Conservation (phyloP, 2,797 vertebrate species). For the Neoniphon sammara region DNA sequence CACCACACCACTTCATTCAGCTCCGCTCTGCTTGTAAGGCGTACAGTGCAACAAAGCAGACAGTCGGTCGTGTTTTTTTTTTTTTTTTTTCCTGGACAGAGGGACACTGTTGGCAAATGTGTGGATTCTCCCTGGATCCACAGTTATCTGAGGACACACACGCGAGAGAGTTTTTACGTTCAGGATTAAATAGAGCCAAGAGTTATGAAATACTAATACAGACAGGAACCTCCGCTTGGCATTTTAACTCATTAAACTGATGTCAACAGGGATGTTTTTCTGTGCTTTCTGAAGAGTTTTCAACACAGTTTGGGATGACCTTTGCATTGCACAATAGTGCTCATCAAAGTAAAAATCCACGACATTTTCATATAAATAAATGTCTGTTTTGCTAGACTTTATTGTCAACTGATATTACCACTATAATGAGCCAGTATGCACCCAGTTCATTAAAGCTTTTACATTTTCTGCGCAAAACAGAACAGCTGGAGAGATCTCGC, state of each 20-base stretch:
- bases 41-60: slow-evolving; percentile 59
- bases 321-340: too few species aligned
- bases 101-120: slow-evolving; percentile 26
- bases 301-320: too few species aligned
- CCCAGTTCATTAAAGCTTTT: too few species aligned
- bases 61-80: slow-evolving; percentile 55
- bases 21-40: slow-evolving; percentile 49
- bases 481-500: background rate
- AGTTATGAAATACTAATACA: slow-evolving; percentile 31
- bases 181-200: slow-evolving; percentile 38
- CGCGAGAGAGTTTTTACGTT: slow-evolving; percentile 22
- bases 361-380: slow-evolving; percentile 4
- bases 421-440: too few species aligned
- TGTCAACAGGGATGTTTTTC: background rate
- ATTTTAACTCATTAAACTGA: background rate
- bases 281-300: background rate
- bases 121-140: slow-evolving; percentile 44
- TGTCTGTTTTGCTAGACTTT: too few species aligned
- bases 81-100: slow-evolving; percentile 54
- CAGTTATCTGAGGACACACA: slow-evolving; percentile 63
- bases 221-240: slow-evolving; percentile 22
- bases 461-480: too few species aligned
- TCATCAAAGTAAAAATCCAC: background rate
- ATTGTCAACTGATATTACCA: too few species aligned
- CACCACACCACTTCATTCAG: slow-evolving; percentile 57